phyloP scores from a whole-genome alignment of 2,888 invertebrate genomes.

The Diplolepis rosae region DNA sequence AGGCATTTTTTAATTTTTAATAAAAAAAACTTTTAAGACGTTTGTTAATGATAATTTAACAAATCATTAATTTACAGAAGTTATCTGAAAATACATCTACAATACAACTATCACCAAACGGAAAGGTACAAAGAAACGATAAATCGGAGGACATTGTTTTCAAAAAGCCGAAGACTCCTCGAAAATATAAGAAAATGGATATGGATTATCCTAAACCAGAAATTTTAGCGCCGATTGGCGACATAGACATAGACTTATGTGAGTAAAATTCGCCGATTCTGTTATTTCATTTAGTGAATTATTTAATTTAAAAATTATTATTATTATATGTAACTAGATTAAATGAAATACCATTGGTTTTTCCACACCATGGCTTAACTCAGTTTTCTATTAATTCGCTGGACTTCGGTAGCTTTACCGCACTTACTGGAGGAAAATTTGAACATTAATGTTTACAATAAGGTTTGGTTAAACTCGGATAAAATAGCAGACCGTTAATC shows the following conservation, averaged over 20 bases:
- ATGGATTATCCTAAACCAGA: constrained; percentile 52
- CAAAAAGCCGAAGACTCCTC: constrained; percentile 50
- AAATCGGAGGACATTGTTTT: constrained; percentile 49
- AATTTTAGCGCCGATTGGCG: constrained; percentile 46
- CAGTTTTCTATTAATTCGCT: no score
- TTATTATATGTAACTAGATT: constrained; percentile 1
- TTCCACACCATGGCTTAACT: no score
- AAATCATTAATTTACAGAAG: constrained; percentile 29
- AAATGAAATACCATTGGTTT: no score
- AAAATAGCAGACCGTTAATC: no score
- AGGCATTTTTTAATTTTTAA: no score
- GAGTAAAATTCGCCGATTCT: constrained; percentile 39
- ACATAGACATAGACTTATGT: constrained; percentile 46
- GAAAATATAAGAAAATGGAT: constrained; percentile 31
- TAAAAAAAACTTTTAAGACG: no score
- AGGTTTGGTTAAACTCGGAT: no score
- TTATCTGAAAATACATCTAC: constrained; percentile 11
- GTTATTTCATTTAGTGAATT: constrained; percentile 2
- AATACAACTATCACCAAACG: constrained; percentile 36
- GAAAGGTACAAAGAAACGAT: constrained; percentile 34
- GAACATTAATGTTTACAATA: no score
- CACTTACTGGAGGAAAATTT: no score
- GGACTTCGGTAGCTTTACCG: no score
- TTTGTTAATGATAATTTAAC: no score
- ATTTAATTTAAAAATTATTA: background rate